Conservation (phyloP, 2,113 vertebrate genomes). For the Cyprinodon brontotheroides region DNA sequence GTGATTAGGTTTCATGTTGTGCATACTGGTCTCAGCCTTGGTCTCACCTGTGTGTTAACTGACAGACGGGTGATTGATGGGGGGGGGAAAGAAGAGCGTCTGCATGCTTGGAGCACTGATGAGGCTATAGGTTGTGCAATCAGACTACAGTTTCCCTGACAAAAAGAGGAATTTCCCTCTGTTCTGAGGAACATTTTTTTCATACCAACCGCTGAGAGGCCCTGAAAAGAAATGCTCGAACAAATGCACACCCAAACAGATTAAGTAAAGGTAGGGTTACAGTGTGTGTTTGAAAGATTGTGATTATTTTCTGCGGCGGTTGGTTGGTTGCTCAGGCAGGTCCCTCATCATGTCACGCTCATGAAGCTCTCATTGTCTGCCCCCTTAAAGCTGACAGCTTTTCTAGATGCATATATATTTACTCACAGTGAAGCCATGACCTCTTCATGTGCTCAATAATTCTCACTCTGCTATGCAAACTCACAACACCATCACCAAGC, state of each 20-base stretch:
- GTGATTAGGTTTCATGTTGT: not conserved
- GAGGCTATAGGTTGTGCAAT: slow-evolving; percentile 56
- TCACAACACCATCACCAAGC: slow-evolving; percentile 4
- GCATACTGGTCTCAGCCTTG: slow-evolving; percentile 5
- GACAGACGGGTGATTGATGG: slow-evolving; percentile 35
- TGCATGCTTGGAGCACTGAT: slow-evolving; percentile 31
- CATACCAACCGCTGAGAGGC: slow-evolving; percentile 65
- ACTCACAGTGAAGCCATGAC: slow-evolving; percentile 23
- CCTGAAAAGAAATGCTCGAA: slow-evolving; percentile 53
- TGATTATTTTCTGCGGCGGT: slow-evolving; percentile 24
- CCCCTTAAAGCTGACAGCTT: slow-evolving; percentile 21
- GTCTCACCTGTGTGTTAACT: slow-evolving; percentile 15
- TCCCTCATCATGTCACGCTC: slow-evolving; percentile 54
- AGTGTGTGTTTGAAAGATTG: slow-evolving; percentile 25
- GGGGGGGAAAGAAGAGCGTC: slow-evolving; percentile 4
- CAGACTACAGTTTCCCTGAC: slow-evolving; percentile 40
- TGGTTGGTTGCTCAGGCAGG: slow-evolving; percentile 40
- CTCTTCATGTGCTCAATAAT: slow-evolving; percentile 33
- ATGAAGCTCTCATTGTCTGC: slow-evolving; percentile 35
- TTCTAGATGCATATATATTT: slow-evolving; percentile 7
- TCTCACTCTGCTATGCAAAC: slow-evolving; percentile 39
- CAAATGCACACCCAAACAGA: slow-evolving; percentile 48
- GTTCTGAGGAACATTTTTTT: slow-evolving; percentile 63
- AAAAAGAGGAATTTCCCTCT: slow-evolving; percentile 72
- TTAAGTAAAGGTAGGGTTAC: slow-evolving; percentile 29